These are phyloP conservation scores for Stegostoma tigrinum DNA, from an alignment of 2,113 vertebrate species.

Conservation along the genomic window DNA sequence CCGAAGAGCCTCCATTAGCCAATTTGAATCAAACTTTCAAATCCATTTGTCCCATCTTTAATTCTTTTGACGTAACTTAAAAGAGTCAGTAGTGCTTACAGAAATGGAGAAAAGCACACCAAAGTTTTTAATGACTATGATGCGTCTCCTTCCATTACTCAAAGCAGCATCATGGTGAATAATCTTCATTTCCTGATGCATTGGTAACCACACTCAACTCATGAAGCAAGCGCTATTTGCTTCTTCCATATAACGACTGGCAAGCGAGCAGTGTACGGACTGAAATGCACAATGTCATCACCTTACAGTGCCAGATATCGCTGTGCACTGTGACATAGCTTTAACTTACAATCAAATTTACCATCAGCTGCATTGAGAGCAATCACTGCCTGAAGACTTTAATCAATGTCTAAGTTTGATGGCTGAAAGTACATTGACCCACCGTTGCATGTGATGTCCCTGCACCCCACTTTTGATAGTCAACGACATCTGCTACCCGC, in stretches of 20 bases:
- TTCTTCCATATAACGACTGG: neutral
- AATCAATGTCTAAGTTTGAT: neutral
- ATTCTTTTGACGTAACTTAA: neutral
- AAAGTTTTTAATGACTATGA: neutral
- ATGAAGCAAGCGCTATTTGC: neutral
- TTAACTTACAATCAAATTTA: neutral
- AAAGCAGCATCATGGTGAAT: no score
- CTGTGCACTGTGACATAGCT: neutral
- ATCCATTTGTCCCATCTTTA: neutral
- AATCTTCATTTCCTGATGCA: neutral
- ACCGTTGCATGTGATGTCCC: neutral
- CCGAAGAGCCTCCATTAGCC: neutral
- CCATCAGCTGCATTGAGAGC: neutral
- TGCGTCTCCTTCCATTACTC: neutral
- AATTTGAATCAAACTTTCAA: neutral
- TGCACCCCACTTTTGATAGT: neutral
- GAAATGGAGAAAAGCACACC: neutral
- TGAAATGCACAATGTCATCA: neutral
- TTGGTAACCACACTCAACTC: neutral
- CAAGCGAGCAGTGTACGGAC: neutral
- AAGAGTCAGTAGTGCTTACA: neutral
- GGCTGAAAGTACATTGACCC: no score
- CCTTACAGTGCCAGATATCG: neutral
- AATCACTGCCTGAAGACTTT: neutral
- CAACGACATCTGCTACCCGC: neutral